phyloP scores from a whole-genome alignment of 2,113 vertebrate species.

The Dromiciops gliroides region DNA sequence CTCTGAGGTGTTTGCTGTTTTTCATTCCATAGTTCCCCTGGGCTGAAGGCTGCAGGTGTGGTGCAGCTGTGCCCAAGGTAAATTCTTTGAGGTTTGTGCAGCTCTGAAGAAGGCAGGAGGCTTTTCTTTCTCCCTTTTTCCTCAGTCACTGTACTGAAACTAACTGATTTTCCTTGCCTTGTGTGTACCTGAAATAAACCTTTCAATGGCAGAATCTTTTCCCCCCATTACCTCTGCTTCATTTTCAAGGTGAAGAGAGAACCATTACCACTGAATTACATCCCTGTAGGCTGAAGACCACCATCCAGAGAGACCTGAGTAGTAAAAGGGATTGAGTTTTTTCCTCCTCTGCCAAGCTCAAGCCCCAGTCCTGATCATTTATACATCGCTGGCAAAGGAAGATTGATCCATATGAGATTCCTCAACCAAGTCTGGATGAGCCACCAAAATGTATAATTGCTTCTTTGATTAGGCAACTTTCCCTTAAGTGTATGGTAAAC shows the following conservation, averaged over 20 bases:
- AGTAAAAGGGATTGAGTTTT: not conserved
- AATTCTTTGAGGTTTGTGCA: conserved; percentile 61
- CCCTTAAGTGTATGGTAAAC: conserved; percentile 39
- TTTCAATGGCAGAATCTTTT: not conserved
- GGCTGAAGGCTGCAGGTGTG: conserved; percentile 57
- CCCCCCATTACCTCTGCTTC: not conserved
- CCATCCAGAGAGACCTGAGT: not conserved
- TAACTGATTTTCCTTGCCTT: conserved; percentile 15
- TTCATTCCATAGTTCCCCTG: conserved; percentile 38
- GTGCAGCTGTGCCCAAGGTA: conserved; percentile 71
- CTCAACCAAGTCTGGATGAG: not conserved
- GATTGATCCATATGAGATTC: not conserved
- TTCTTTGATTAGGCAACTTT: not conserved
- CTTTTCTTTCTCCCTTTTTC: conserved; percentile 51
- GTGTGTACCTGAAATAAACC: not conserved
- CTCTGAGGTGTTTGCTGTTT: conserved; percentile 30
- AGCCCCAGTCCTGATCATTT: not conserved
- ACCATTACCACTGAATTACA: not conserved
- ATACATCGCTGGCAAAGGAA: not conserved
- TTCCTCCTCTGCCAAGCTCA: not conserved
- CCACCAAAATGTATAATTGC: not conserved
- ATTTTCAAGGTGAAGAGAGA: not conserved
- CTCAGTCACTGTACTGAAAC: conserved; percentile 27
- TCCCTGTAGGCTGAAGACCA: not conserved
- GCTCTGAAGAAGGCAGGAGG: conserved; percentile 29